A percentile compares a stretch with the other conserved stretches of the same genome.
Evolutionary conservation across 2,888 invertebrate genomes (phyloP).

Genomic region (Watsonalla binaria): DNA sequence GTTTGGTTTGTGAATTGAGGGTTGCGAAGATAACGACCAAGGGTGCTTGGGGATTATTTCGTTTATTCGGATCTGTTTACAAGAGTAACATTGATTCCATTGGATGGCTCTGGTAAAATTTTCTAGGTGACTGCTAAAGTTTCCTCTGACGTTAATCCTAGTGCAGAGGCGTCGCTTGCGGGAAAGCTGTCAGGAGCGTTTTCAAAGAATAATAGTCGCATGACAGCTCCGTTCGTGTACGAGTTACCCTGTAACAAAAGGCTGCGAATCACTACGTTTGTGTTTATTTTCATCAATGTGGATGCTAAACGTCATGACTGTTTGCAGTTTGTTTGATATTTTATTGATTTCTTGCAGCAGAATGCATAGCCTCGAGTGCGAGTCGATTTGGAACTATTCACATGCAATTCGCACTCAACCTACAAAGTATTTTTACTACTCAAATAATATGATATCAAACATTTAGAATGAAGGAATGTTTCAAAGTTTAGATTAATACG

Average conservation of each 20-base stretch:
- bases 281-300: constrained; percentile 36
- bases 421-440: background rate
- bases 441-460: background rate
- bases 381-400: background rate
- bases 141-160: constrained; percentile 57
- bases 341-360: constrained; percentile 21
- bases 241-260: constrained; percentile 36
- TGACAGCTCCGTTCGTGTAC: constrained; percentile 43
- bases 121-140: constrained; percentile 29
- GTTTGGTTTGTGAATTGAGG: constrained; percentile 43
- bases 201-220: constrained; percentile 62
- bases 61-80: constrained; percentile 17
- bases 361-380: constrained; percentile 12
- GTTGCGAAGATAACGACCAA: constrained; percentile 30
- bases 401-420: background rate
- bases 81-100: constrained; percentile 18
- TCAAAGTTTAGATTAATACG: too few relatives aligned
- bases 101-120: constrained; percentile 34
- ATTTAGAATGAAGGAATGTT: too few relatives aligned
- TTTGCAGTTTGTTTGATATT: constrained; percentile 30
- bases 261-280: constrained; percentile 42
- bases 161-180: constrained; percentile 37
- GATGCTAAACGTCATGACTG: constrained; percentile 27
- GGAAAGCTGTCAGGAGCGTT: constrained; percentile 53
- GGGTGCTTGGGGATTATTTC: constrained; percentile 14